Evolutionary conservation across 2,113 vertebrate genomes (phyloP).

Genomic region (Pituophis catenifer): DNA sequence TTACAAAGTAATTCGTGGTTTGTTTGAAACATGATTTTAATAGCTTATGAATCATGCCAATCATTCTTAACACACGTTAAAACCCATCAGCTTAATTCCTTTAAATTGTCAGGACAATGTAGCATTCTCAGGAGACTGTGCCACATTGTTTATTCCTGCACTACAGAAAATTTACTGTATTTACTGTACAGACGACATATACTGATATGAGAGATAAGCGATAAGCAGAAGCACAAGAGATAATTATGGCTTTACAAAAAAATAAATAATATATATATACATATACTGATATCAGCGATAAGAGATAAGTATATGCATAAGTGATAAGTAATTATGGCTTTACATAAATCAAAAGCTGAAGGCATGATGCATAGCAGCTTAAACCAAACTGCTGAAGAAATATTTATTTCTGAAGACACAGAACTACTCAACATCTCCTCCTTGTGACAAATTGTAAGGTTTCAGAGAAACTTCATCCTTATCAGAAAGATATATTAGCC

Average conservation of each 20-base stretch:
- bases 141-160: neutral
- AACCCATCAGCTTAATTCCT: conserved; percentile 19
- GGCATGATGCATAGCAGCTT: neutral
- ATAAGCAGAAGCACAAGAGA: neutral
- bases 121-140: neutral
- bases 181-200: neutral
- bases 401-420: neutral
- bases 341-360: neutral
- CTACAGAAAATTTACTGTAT: neutral
- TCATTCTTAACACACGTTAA: neutral
- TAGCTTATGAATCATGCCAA: conserved; percentile 18
- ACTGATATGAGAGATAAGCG: neutral
- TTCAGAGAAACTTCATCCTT: neutral
- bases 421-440: neutral
- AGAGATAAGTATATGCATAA: neutral
- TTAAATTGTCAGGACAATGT: neutral
- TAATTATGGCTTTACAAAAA: neutral
- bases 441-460: neutral
- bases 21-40: neutral
- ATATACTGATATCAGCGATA: neutral
- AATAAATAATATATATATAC: neutral
- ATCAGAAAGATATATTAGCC: neutral
- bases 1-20: conserved; percentile 21
- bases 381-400: neutral
- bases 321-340: neutral